Base-by-base conservation (phyloP, 37 sponge, comb jelly and placozoan genomes). In the Haliclona indistincta region DNA sequence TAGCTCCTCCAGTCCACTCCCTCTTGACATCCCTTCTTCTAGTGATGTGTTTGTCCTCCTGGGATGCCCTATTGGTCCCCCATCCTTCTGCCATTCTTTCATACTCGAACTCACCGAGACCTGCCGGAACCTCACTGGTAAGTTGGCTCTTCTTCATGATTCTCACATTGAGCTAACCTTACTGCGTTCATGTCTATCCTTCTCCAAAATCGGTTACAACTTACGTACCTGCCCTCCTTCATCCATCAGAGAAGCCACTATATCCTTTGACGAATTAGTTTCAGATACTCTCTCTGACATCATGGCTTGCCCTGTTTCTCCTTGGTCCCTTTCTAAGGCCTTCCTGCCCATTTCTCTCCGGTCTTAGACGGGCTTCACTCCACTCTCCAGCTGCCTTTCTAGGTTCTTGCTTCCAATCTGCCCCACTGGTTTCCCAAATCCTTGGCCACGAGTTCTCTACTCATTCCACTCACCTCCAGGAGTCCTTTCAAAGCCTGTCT, bases 281-380 rank as follows among this genome's bases (percentile, higher is more conserved):
- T 15, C 7, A 7, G 11, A 34, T 6, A 7, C 67, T n/a, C 29
- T 65, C 8, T 65, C 67, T 39, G 67, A 65, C 7, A 35, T 65
- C 30, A 20, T 38, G 13, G 67, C 7, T 6, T 33, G 37, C 28
- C 67, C 67, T 39, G 8, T 65, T 6, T 39, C 39, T 65, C 6
- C 4, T 65, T 65, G 67, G 67, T 35, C 67, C 10, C 30, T 33
- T 33, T 20, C 30, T 28, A 65, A 65, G 22, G 37, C 67, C 28
- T 32, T 38, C 8, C 67, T 65, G 19, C 67, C 67, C 11, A 35
- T 39, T 38, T 65, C 67, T 36, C 67, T 65, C n/a, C n/a, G n/a
- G n/a, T n/a, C n/a, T n/a, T n/a, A n/a, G n/a, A n/a, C n/a, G n/a
- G n/a, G n/a, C n/a, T n/a, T n/a, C n/a, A n/a, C n/a, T n/a, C n/a